Conservation (phyloP, 2,797 vertebrate genomes). For the Fistularia commersonii region DNA sequence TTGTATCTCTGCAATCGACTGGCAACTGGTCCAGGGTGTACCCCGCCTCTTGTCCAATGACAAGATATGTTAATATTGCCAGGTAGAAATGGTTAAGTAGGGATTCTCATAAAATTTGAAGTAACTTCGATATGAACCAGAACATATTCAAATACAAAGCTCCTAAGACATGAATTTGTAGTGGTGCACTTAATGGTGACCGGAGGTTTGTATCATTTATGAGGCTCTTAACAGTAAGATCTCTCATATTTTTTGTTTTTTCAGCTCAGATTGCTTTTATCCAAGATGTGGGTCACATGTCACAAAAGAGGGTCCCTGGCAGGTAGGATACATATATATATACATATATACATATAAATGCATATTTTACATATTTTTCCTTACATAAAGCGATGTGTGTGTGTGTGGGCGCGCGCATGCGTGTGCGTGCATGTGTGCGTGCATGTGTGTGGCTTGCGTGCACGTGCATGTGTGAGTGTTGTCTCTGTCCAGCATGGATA, state of each 20-base stretch:
- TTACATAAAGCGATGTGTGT: neutral
- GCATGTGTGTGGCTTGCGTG: neutral
- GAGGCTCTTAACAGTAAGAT: no score
- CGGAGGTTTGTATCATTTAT: neutral
- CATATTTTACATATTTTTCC: neutral
- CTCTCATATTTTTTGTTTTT: neutral
- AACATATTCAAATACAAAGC: no score
- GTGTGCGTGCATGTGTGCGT: neutral
- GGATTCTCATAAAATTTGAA: no score
- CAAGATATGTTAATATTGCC: no score
- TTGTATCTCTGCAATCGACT: no score
- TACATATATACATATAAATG: neutral
- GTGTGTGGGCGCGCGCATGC: no score
- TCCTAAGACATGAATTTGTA: neutral
- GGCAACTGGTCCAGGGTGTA: no score
- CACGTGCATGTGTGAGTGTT: neutral
- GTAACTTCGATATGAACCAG: no score
- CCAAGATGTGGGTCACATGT: constrained; percentile 88
- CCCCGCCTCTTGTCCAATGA: no score
- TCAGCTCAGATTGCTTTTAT: constrained; percentile 92
- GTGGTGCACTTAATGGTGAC: neutral
- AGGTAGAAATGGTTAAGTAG: no score
- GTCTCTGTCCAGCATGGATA: neutral
- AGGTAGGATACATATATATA: constrained; percentile 75
- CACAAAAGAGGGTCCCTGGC: constrained; percentile 75